Evolutionary conservation across 2,888 invertebrate species (phyloP).

Genomic region (Bembecia ichneumoniformis): DNA sequence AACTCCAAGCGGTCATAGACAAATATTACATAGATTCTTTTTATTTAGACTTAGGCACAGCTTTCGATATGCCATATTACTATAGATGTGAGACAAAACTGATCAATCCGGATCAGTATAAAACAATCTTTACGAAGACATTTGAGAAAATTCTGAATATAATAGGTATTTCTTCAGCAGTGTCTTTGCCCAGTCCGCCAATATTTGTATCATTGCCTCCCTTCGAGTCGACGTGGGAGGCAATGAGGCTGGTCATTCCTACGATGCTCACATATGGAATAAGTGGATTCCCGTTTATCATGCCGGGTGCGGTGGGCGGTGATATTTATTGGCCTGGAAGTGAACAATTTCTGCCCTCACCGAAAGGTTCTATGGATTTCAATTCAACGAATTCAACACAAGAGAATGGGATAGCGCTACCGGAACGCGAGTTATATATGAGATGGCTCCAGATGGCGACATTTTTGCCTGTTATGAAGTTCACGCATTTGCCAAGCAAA

Average conservation of each 20-base stretch:
- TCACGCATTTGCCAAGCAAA: constrained; percentile 90
- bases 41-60: constrained; percentile 85
- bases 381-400: constrained; percentile 36
- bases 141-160: constrained; percentile 76
- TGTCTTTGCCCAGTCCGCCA: constrained; percentile 85
- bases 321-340: constrained; percentile 79
- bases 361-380: constrained; percentile 54
- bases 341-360: constrained; percentile 67
- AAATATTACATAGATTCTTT: constrained; percentile 88
- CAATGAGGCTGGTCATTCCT: constrained; percentile 85
- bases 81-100: constrained; percentile 83
- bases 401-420: constrained; percentile 68
- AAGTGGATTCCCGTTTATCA: constrained; percentile 92
- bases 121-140: constrained; percentile 78
- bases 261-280: constrained; percentile 90
- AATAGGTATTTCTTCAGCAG: constrained; percentile 88
- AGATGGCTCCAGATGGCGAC: constrained; percentile 93
- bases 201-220: constrained; percentile 89
- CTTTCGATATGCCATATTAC: constrained; percentile 89
- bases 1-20: constrained; percentile 78
- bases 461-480: constrained; percentile 93
- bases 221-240: constrained; percentile 90
- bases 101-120: constrained; percentile 87
- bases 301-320: constrained; percentile 95
- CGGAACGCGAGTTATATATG: constrained; percentile 87